phyloP scores from a whole-genome alignment of 37 sponge, comb jelly and placozoan genomes.

The Bolinopsis microptera region DNA sequence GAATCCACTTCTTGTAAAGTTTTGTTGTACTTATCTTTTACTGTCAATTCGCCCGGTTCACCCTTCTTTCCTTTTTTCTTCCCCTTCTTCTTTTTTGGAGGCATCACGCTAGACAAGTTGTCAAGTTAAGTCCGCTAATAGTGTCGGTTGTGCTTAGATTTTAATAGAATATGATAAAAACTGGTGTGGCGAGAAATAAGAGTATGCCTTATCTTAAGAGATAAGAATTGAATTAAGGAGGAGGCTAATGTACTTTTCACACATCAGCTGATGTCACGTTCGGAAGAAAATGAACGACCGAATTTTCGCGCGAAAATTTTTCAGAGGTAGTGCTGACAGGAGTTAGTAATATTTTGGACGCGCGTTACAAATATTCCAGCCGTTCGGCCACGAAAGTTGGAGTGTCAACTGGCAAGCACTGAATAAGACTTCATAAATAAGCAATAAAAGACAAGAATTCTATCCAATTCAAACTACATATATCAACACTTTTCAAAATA shows the following conservation, averaged over 20 bases:
- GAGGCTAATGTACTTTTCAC: too few species aligned
- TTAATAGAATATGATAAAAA: too few species aligned
- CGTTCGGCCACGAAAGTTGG: too few species aligned
- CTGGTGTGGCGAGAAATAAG: too few species aligned
- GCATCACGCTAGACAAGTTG: constrained; percentile 14
- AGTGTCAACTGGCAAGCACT: background rate
- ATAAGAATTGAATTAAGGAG: too few species aligned
- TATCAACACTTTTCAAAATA: constrained; percentile 9
- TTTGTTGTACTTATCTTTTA: constrained; percentile 47
- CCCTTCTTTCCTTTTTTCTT: constrained; percentile 54
- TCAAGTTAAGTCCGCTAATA: too few species aligned
- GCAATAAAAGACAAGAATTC: background rate
- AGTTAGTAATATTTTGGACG: background rate
- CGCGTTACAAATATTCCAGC: too few species aligned
- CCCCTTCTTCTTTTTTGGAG: constrained; percentile 40
- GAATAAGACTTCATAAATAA: background rate
- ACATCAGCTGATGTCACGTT: background rate
- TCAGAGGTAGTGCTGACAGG: background rate
- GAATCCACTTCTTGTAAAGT: constrained; percentile 41
- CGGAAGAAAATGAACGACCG: background rate
- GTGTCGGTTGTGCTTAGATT: too few species aligned
- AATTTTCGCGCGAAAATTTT: background rate
- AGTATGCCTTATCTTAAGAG: too few species aligned
- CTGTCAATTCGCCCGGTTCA: background rate
- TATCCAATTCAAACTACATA: background rate